Percentiles rank a stretch among this genome's conserved stretches.
These are phyloP conservation scores for Tetropium fuscum DNA, from an alignment of 2,888 invertebrate species.

Conservation along the genomic window DNA sequence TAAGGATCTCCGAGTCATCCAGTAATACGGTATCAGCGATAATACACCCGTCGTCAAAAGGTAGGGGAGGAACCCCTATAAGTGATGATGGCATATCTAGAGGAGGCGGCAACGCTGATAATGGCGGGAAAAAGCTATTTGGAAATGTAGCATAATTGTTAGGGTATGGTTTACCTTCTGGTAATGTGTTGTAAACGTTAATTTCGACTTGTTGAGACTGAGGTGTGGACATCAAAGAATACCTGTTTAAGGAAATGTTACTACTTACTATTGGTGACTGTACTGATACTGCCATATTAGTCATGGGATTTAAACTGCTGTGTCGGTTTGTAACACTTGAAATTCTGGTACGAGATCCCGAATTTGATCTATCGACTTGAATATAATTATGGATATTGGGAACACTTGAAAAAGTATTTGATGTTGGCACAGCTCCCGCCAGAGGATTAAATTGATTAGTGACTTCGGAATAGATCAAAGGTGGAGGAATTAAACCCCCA, in stretches of 20 bases:
- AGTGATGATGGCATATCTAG: conserved; percentile 13
- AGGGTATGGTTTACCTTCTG: conserved; percentile 27
- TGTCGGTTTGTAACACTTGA: conserved; percentile 30
- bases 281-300: conserved; percentile 31
- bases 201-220: conserved; percentile 48
- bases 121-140: conserved; percentile 13
- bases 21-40: conserved; percentile 29
- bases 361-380: conserved; percentile 20
- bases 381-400: conserved; percentile 17
- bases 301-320: conserved; percentile 9
- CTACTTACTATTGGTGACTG: conserved; percentile 34
- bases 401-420: not conserved
- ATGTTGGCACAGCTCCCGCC: not conserved
- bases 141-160: conserved; percentile 21
- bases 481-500: conserved; percentile 33
- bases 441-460: too few species aligned
- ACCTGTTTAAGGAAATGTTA: conserved; percentile 29
- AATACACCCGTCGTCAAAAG: conserved; percentile 23
- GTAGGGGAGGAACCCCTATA: conserved; percentile 34
- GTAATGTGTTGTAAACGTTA: conserved; percentile 48
- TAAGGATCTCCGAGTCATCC: conserved; percentile 43
- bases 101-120: conserved; percentile 14
- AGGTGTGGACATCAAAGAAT: conserved; percentile 30
- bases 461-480: conserved; percentile 31
- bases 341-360: conserved; percentile 25